Percentiles rank a stretch among this genome's conserved stretches.
Evolutionary conservation across 1,140 invertebrate genomes (phyloP).

Genomic region (Helicorthomorpha holstii): DNA sequence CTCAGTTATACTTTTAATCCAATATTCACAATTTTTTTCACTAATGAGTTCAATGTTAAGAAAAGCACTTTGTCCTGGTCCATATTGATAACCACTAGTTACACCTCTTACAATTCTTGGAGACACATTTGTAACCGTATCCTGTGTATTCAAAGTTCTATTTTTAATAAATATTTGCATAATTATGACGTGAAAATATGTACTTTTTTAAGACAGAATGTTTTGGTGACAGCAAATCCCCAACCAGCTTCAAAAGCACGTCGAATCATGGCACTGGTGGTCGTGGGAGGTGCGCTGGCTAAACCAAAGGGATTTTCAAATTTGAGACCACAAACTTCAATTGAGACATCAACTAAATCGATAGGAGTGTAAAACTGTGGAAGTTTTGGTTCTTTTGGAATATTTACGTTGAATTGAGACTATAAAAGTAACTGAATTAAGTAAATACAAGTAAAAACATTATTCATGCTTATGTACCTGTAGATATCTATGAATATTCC

Average conservation of each 20-base stretch:
- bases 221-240: slow-evolving; percentile 93
- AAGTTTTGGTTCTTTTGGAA: slow-evolving; percentile 46
- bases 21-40: slow-evolving; percentile 86
- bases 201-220: slow-evolving; percentile 85
- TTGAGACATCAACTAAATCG: slow-evolving; percentile 80
- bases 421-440: slow-evolving; percentile 17
- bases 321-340: slow-evolving; percentile 78
- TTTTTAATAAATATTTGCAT: slow-evolving; percentile 7
- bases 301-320: slow-evolving; percentile 96
- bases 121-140: slow-evolving; percentile 89
- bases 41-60: slow-evolving; percentile 97
- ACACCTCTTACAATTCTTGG: slow-evolving; percentile 86
- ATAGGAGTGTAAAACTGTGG: slow-evolving; percentile 87
- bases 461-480: slow-evolving; percentile 57
- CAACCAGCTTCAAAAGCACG: slow-evolving; percentile 89
- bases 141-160: too few relatives aligned
- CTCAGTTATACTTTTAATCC: slow-evolving; percentile 74
- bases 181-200: neutral
- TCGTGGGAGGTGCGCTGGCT: slow-evolving; percentile 91
- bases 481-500: slow-evolving; percentile 85
- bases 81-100: slow-evolving; percentile 77
- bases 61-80: slow-evolving; percentile 87
- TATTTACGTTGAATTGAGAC: slow-evolving; percentile 36
- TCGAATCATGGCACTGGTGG: slow-evolving; percentile 84
- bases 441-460: neutral